These are phyloP conservation scores for Sympetrum striolatum DNA, from an alignment of 2,888 invertebrate genomes.

Conservation along the genomic window DNA sequence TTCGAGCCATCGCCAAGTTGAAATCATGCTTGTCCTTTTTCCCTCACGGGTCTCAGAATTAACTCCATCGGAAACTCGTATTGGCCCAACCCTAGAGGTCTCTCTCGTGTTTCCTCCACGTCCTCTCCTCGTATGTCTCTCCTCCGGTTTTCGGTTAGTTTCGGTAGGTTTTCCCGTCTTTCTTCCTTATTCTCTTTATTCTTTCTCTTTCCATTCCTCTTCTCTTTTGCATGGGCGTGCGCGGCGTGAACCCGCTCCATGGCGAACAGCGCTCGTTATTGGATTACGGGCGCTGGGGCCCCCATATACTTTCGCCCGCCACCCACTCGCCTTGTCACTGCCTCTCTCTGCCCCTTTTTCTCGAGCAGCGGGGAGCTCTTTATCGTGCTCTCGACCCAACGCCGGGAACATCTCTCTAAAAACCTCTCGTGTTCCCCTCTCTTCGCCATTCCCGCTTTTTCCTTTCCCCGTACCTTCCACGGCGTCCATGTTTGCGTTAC, in stretches of 20 bases:
- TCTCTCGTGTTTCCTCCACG: too few species aligned
- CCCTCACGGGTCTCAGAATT: too few species aligned
- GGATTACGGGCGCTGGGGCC: conserved; percentile 2
- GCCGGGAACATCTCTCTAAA: conserved; percentile 38
- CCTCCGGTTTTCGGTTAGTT: too few species aligned
- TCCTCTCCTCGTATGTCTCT: too few species aligned
- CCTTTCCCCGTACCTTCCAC: neutral
- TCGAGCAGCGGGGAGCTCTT: neutral
- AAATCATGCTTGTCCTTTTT: too few species aligned
- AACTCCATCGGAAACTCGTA: too few species aligned
- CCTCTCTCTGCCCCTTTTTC: neutral
- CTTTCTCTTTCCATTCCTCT: neutral
- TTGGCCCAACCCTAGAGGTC: too few species aligned
- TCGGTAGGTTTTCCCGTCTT: neutral
- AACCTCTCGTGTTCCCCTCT: conserved; percentile 5
- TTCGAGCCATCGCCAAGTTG: too few species aligned
- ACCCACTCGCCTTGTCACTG: neutral
- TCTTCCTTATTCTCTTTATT: neutral
- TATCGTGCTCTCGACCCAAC: conserved; percentile 1
- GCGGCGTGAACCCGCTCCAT: neutral
- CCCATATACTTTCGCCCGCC: neutral
- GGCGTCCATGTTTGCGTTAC: too few species aligned
- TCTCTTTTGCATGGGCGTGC: neutral
- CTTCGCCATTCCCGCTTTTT: too few species aligned
- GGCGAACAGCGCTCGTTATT: conserved; percentile 1